Conservation (phyloP, 2,797 vertebrate genomes). For the Pagetopsis macropterus region DNA sequence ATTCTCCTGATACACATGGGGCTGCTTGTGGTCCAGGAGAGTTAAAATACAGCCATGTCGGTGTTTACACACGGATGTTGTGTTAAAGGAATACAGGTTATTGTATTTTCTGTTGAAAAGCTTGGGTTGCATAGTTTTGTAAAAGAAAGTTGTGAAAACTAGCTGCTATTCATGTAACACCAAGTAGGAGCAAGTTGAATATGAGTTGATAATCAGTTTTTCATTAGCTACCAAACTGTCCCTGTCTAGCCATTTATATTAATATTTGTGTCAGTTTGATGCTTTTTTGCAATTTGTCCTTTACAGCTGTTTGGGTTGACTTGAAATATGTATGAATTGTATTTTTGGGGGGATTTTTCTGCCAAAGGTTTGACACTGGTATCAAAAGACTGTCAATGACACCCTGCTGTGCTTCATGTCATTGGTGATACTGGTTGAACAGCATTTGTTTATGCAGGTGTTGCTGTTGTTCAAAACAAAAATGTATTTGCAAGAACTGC, state of each 20-base stretch:
- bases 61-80: not conserved
- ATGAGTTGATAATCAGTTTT: not conserved
- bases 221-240: no score
- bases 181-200: not conserved
- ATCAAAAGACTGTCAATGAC: not conserved
- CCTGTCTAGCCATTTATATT: not conserved
- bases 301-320: not conserved
- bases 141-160: not conserved
- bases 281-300: not conserved
- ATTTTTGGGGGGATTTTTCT: no score
- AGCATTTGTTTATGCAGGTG: not conserved
- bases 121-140: not conserved
- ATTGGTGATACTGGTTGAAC: not conserved
- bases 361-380: not conserved
- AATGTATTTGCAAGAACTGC: not conserved
- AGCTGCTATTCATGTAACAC: not conserved
- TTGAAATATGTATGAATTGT: not conserved
- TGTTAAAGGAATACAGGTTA: not conserved
- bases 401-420: not conserved
- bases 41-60: not conserved
- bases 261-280: not conserved
- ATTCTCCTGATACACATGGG: slow-evolving; percentile 27
- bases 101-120: slow-evolving; percentile 2
- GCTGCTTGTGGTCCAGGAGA: slow-evolving; percentile 20
- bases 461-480: not conserved